phyloP scores from a whole-genome alignment of 1,140 invertebrate species.

The Bombyx mandarina region DNA sequence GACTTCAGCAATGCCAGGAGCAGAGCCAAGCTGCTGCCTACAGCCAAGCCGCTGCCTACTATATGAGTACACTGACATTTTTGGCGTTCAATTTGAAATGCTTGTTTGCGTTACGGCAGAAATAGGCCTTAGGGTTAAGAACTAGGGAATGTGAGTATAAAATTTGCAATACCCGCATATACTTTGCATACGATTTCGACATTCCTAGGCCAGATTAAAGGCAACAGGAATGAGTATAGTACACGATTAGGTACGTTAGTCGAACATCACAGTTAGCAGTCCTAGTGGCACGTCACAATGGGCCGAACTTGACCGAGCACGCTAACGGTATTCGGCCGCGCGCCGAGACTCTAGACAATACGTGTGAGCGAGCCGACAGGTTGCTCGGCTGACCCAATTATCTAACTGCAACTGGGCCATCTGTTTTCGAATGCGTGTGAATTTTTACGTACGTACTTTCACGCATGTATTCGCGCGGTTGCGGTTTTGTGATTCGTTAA shows the following conservation, averaged over 20 bases:
- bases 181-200: too few relatives aligned
- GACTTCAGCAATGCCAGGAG: too few relatives aligned
- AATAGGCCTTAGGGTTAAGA: too few relatives aligned
- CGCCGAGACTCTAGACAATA: conserved; percentile 51
- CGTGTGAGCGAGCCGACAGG: conserved; percentile 53
- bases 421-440: conserved; percentile 49
- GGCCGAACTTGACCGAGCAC: conserved; percentile 49
- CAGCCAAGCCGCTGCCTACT: too few relatives aligned
- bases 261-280: neutral
- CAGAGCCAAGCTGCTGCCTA: too few relatives aligned
- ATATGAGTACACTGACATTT: too few relatives aligned
- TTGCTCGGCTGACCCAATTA: conserved; percentile 64
- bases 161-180: too few relatives aligned
- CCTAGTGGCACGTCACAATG: conserved; percentile 30
- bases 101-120: too few relatives aligned
- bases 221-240: too few relatives aligned
- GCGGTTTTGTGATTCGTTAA: conserved; percentile 1
- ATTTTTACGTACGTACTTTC: conserved; percentile 33
- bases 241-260: neutral
- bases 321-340: conserved; percentile 43
- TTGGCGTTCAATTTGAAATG: too few relatives aligned
- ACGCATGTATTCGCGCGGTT: conserved; percentile 11
- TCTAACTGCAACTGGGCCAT: conserved; percentile 38
- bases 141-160: too few relatives aligned
- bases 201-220: too few relatives aligned